These are phyloP conservation scores for Xestia c-nigrum DNA, from an alignment of 2,888 invertebrate species.

Conservation along the genomic window DNA sequence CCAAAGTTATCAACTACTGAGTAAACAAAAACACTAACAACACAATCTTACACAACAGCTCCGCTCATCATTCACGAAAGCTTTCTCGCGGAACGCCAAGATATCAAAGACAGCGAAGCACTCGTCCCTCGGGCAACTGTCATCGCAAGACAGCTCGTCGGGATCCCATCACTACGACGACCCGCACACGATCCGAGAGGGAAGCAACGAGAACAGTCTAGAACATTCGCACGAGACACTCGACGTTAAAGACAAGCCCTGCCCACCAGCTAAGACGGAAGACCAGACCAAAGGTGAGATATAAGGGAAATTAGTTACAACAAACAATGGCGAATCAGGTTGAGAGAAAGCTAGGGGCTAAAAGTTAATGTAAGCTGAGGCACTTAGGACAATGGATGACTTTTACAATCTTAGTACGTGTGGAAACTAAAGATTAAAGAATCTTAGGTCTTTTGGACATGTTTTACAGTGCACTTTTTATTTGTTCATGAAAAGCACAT, in stretches of 20 bases:
- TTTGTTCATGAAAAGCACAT: not conserved
- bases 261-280: slow-evolving; percentile 79
- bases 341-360: slow-evolving; percentile 67
- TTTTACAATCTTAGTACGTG: not conserved
- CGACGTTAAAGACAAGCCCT: slow-evolving; percentile 82
- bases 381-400: slow-evolving; percentile 19
- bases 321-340: slow-evolving; percentile 72
- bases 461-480: not conserved
- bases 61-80: slow-evolving; percentile 99
- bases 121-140: slow-evolving; percentile 88
- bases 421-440: not conserved
- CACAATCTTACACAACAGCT: slow-evolving; percentile 89
- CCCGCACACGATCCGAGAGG: slow-evolving; percentile 88
- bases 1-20: not conserved
- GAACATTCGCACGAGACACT: slow-evolving; percentile 89
- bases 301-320: slow-evolving; percentile 60
- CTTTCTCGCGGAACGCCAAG: slow-evolving; percentile 96
- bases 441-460: not conserved
- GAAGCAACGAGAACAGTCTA: slow-evolving; percentile 89
- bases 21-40: slow-evolving; percentile 40
- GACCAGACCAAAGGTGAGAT: slow-evolving; percentile 87
- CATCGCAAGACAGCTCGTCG: slow-evolving; percentile 89
- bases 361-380: slow-evolving; percentile 46
- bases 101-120: slow-evolving; percentile 93
- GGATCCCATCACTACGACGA: slow-evolving; percentile 89